Evolutionary conservation across 2,888 invertebrate genomes (phyloP), one percentile per base, ranked within the genome.

Genomic region (Microctonus hyperodae): DNA sequence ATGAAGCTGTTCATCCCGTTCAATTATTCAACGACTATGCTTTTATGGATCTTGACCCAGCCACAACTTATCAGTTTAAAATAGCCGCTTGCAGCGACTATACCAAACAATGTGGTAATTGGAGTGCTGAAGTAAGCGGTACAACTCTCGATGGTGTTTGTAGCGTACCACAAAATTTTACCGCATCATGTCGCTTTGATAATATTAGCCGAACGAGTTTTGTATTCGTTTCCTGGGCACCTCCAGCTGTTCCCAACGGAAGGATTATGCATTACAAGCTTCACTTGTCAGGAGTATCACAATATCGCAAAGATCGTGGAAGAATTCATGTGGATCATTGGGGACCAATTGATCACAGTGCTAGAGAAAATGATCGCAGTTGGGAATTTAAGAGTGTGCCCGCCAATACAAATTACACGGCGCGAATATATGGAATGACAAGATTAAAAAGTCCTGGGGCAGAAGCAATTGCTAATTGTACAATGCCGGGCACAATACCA

Each of bases 341-440:
- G 85, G 88, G 88, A 1, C 89, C 90, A 1, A 88, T 88, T 78
- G 85, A 85, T 10, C 88, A 88, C 69, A 87, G 88, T 64, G 87
- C 90, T 9, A 86, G 87, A 69, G 86, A 85, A 72, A 86, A 83
- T 60, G 74, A 77, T 55, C 72, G 75, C 37, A 86, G 82, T 67
- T 86, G 87, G 20, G 85, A 87, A 61, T 91, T 92, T 77, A 90
- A 91, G 74, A 89, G 90, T 56, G 88, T 94, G 35, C 90, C 91
- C 64, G 90, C 95, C 3, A 95, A 96, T 82, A 95, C 95, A 0
- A 91, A 93, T 82, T 95, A 94, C 82, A 92, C 92, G 13, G 91
- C 94, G 31, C 87, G 88, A 50, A 63, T 59, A 60, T 61, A 64
- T 7, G 67, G 91, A 0, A 90, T 93, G 76, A 95, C 94, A 0